Percentiles rank a stretch among this genome's conserved stretches.
phyloP scores from a whole-genome alignment of 1,140 invertebrate species.

The Samia ricini region DNA sequence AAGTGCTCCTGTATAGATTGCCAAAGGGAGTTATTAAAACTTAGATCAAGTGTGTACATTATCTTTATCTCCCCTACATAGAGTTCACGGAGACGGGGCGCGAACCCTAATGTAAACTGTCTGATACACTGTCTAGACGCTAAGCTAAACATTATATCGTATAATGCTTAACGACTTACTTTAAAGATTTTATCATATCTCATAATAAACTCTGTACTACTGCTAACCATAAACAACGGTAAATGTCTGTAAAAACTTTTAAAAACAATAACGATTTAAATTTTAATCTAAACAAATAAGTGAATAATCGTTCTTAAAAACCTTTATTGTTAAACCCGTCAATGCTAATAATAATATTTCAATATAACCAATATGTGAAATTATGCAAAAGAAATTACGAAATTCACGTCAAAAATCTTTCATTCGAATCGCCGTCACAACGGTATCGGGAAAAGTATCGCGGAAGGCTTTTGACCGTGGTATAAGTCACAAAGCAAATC shows the following conservation, averaged over 20 bases:
- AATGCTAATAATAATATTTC: background rate
- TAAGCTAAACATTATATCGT: background rate
- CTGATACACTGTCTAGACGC: conserved; percentile 28
- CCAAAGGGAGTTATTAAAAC: too few species aligned
- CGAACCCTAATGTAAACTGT: conserved; percentile 12
- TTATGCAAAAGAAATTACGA: background rate
- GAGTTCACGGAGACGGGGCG: too few species aligned
- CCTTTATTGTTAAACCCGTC: background rate
- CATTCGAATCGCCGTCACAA: background rate
- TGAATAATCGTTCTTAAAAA: background rate
- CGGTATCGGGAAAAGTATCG: background rate
- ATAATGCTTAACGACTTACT: too few species aligned
- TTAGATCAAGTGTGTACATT: too few species aligned
- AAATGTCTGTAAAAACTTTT: too few species aligned
- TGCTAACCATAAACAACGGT: too few species aligned
- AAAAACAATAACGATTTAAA: background rate
- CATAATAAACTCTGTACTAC: too few species aligned
- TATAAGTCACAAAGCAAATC: conserved; percentile 1
- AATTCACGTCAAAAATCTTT: conserved; percentile 4
- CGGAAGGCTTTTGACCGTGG: too few species aligned
- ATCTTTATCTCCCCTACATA: too few species aligned
- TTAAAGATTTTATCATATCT: too few species aligned
- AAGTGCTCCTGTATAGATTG: too few species aligned
- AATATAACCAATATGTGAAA: background rate
- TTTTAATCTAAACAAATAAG: background rate